A percentile compares a stretch with the other conserved stretches of the same genome.
Conservation (phyloP, 2,113 vertebrate species). For the Stegastes partitus region DNA sequence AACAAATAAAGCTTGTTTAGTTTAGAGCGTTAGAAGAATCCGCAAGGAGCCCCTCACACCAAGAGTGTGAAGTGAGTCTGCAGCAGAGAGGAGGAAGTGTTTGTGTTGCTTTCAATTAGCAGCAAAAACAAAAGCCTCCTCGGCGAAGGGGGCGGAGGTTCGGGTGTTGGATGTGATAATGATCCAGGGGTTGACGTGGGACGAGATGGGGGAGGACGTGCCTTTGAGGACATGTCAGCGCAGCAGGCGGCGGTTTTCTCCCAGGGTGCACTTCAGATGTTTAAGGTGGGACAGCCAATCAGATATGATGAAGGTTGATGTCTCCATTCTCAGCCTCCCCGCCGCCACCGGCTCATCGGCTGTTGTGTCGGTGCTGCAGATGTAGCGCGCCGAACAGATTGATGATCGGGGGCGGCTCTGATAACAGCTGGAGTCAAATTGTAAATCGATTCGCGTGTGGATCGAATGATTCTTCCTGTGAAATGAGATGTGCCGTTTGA, state of each 20-base stretch:
- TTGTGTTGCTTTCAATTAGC: conserved; percentile 75
- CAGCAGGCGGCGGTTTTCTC: conserved; percentile 24
- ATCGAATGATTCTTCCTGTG: conserved; percentile 24
- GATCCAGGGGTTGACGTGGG: conserved; percentile 17
- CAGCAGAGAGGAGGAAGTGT: conserved; percentile 55
- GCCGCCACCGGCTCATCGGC: conserved; percentile 11
- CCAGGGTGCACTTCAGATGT: conserved; percentile 29
- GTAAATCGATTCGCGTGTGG: conserved; percentile 37
- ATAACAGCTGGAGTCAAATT: conserved; percentile 45
- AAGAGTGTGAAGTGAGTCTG: conserved; percentile 61
- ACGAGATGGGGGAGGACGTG: neutral
- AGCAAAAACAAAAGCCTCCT: conserved; percentile 41
- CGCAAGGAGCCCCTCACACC: neutral
- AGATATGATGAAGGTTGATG: conserved; percentile 41
- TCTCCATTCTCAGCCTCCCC: conserved; percentile 37
- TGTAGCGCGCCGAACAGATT: conserved; percentile 20
- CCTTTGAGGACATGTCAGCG: conserved; percentile 4
- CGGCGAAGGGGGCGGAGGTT: neutral
- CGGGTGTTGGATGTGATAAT: conserved; percentile 56
- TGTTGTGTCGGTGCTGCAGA: conserved; percentile 31
- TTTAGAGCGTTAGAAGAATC: conserved; percentile 19
- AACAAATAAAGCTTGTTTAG: neutral
- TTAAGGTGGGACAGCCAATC: conserved; percentile 45
- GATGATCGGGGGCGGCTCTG: conserved; percentile 25
- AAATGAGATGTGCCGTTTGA: conserved; percentile 40